Base-by-base conservation (phyloP, 1,140 invertebrate genomes). In the Anthonomus grandis region DNA sequence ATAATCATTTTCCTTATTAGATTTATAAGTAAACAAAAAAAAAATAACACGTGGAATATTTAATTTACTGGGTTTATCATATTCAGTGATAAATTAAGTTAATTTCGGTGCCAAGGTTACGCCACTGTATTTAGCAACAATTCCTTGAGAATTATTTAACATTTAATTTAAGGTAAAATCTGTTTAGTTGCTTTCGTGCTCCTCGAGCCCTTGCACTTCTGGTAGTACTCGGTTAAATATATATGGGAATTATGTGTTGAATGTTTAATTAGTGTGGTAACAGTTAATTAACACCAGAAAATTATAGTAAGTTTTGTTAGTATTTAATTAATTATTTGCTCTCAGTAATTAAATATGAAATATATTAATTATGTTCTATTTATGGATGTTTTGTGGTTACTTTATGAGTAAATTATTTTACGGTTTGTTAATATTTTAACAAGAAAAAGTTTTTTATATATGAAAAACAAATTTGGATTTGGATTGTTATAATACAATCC, bases 81-180 rank as follows among this genome's bases (percentile, higher is more conserved):
- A n/a, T n/a, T n/a, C n/a, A n/a, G n/a, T n/a, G n/a, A n/a, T n/a
- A n/a, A n/a, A n/a, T n/a, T n/a, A n/a, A n/a, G n/a, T n/a, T n/a
- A n/a, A n/a, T n/a, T n/a, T n/a, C n/a, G n/a, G n/a, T n/a, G n/a
- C n/a, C n/a, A n/a, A n/a, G n/a, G n/a, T n/a, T n/a, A n/a, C n/a
- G n/a, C n/a, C n/a, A n/a, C n/a, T n/a, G n/a, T n/a, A n/a, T n/a
- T n/a, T n/a, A n/a, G n/a, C n/a, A n/a, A n/a, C n/a, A n/a, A n/a
- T 50, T 19, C 36, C 22, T 50, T 50, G 48, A 36, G 48, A 15
- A 50, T 38, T 50, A 19, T 38, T 50, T 50, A 2, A 38, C 37
- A 13, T 22, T 38, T 50, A 15, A 38, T 38, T 23, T 50, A 37
- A 50, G 48, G 48, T 50, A 50, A 50, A 19, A 22, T 15, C 10